Evolutionary conservation across 1,140 invertebrate species (phyloP), one percentile per base, ranked within the genome.

Genomic region (Hypsibius dujardini): DNA sequence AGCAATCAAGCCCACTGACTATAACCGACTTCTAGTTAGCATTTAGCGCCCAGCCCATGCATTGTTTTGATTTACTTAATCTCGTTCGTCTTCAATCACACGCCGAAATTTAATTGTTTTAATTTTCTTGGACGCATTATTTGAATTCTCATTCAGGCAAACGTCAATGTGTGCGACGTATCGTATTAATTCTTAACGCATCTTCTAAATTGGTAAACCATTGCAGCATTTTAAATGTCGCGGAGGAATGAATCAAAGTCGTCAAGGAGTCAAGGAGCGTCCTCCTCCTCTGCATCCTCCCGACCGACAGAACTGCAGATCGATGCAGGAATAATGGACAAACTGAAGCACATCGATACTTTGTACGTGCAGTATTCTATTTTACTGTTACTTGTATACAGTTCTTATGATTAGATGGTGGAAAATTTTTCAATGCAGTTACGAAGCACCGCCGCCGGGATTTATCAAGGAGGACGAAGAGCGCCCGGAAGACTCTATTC

Each of bases 401-500:
- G 7, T 56, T 67, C 62, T 45, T 12, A 7, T 67, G 62, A 42
- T 15, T 7, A 45, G 12, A 12, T 15, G 3, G 7, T 67, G 12
- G 45, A 42, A 15, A 42, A 15, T 45, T 67, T 67, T 67, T 67
- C 42, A 56, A 74, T 73, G 28, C 47, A 77, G 76, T 56, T 77
- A 77, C 73, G 70, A 69, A 47, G 72, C 76, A 59, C 74, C 76
- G 15, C 76, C 76, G 12, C 76, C 76, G 47, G 76, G 76, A 56
- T 70, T 75, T 46, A 46, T 76, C 28, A 73, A 76, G 71, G 74
- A 76, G 71, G 28, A 71, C 71, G 71, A 75, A 73, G 76, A 77
- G 46, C 69, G 71, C 28, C 76, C 76, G 28, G 76, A 77, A 71
- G 76, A 77, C 71, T 74, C 72, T 46, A 77, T 77, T 71, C 76